These are phyloP conservation scores for Tenrec ecaudatus DNA, from an alignment of 2,113 vertebrate species.

Conservation along the genomic window DNA sequence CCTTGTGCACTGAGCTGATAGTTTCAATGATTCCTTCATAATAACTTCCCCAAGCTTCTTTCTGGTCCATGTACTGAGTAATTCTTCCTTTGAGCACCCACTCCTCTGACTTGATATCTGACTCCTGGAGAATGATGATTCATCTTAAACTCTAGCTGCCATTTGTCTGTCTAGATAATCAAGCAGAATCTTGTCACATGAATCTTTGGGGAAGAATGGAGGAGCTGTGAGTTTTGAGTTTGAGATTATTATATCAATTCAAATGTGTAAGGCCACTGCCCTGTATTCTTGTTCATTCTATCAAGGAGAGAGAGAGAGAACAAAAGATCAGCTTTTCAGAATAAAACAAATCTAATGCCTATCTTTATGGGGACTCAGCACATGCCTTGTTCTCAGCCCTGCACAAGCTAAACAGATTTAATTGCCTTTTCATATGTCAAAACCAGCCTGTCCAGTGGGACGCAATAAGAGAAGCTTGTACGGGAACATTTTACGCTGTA, in stretches of 20 bases:
- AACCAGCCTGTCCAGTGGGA: conserved; percentile 73
- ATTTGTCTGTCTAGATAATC: conserved; percentile 51
- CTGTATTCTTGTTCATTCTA: conserved; percentile 66
- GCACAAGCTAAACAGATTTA: conserved; percentile 73
- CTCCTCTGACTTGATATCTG: conserved; percentile 54
- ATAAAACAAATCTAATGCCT: conserved; percentile 64
- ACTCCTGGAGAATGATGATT: conserved; percentile 64
- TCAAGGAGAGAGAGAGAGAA: conserved; percentile 52
- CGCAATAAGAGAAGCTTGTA: conserved; percentile 5
- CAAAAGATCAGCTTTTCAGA: conserved; percentile 27
- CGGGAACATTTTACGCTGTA: conserved; percentile 57
- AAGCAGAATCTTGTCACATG: conserved; percentile 55
- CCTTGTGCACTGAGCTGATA: conserved; percentile 32
- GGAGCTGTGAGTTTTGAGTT: conserved; percentile 38
- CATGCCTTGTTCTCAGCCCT: conserved; percentile 52
- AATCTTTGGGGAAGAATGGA: conserved; percentile 40
- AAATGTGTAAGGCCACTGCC: conserved; percentile 54
- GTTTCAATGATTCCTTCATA: conserved; percentile 62
- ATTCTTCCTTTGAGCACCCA: conserved; percentile 66
- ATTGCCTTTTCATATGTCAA: conserved; percentile 79
- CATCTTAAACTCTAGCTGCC: conserved; percentile 48
- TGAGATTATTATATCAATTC: conserved; percentile 60
- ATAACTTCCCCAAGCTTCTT: conserved; percentile 54
- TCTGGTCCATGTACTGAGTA: conserved; percentile 62
- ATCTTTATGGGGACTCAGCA: conserved; percentile 60